Conservation (phyloP, 1,140 invertebrate species). For the Zeugodacus cucurbitae region DNA sequence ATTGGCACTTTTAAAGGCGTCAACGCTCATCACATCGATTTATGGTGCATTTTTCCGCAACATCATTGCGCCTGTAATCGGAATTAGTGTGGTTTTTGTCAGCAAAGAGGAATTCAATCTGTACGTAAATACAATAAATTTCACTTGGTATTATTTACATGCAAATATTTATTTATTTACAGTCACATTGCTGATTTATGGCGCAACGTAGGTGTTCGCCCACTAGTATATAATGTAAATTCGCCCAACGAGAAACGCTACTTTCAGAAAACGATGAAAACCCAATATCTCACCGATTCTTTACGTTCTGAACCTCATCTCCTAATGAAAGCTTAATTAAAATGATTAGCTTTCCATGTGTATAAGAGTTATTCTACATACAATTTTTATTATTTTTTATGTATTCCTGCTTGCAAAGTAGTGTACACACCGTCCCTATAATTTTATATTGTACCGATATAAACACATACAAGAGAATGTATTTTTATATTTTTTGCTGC, state of each 20-base stretch:
- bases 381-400: background rate
- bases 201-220: slow-evolving; percentile 63
- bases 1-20: slow-evolving; percentile 57
- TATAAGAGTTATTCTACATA: background rate
- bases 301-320: slow-evolving; percentile 64
- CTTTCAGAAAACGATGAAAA: slow-evolving; percentile 65
- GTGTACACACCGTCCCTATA: background rate
- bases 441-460: background rate
- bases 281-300: slow-evolving; percentile 64
- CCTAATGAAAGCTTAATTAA: slow-evolving; percentile 56
- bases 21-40: slow-evolving; percentile 62
- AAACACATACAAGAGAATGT: background rate
- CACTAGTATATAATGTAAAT: slow-evolving; percentile 65
- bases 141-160: background rate
- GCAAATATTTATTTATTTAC: slow-evolving; percentile 41
- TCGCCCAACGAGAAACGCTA: slow-evolving; percentile 66
- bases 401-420: background rate
- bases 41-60: slow-evolving; percentile 63
- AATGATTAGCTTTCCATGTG: background rate
- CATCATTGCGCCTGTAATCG: slow-evolving; percentile 64
- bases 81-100: slow-evolving; percentile 64
- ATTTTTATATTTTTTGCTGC: background rate
- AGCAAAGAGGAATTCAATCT: slow-evolving; percentile 64
- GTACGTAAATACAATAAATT: slow-evolving; percentile 48
- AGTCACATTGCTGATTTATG: slow-evolving; percentile 64